Percentiles rank a stretch among this genome's conserved stretches.
Conservation (phyloP, 2,888 invertebrate genomes). For the Himalopsyche tibetana region DNA sequence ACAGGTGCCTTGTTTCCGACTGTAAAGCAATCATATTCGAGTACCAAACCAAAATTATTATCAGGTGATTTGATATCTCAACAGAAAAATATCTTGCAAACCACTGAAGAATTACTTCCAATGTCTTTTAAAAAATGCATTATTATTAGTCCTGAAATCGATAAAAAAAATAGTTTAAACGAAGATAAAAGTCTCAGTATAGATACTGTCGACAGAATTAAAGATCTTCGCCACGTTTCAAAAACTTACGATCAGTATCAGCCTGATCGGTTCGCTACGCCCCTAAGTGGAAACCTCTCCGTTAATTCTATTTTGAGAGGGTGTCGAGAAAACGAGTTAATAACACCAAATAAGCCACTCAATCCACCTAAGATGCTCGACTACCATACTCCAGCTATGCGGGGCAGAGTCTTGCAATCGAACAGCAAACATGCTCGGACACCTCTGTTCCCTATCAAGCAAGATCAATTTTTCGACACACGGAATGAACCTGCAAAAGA, state of each 20-base stretch:
- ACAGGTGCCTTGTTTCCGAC: slow-evolving; percentile 31
- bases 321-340: slow-evolving; percentile 57
- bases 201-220: slow-evolving; percentile 5
- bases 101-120: not conserved
- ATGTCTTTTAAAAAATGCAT: slow-evolving; percentile 4
- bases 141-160: not conserved
- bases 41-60: not conserved
- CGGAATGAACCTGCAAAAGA: slow-evolving; percentile 39
- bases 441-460: slow-evolving; percentile 59
- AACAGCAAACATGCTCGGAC: slow-evolving; percentile 48
- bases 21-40: not conserved
- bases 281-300: slow-evolving; percentile 59
- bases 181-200: slow-evolving; percentile 16
- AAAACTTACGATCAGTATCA: slow-evolving; percentile 3
- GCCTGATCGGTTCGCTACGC: slow-evolving; percentile 55
- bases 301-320: slow-evolving; percentile 59
- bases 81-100: not conserved
- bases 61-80: not conserved
- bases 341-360: slow-evolving; percentile 48
- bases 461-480: not conserved
- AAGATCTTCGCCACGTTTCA: not conserved
- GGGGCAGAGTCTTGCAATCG: slow-evolving; percentile 44
- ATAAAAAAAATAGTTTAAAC: slow-evolving; percentile 2
- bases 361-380: slow-evolving; percentile 48
- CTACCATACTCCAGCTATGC: slow-evolving; percentile 54